Evolutionary conservation across 2,888 invertebrate species (phyloP).

Genomic region (Hirtodrosophila trivittata): DNA sequence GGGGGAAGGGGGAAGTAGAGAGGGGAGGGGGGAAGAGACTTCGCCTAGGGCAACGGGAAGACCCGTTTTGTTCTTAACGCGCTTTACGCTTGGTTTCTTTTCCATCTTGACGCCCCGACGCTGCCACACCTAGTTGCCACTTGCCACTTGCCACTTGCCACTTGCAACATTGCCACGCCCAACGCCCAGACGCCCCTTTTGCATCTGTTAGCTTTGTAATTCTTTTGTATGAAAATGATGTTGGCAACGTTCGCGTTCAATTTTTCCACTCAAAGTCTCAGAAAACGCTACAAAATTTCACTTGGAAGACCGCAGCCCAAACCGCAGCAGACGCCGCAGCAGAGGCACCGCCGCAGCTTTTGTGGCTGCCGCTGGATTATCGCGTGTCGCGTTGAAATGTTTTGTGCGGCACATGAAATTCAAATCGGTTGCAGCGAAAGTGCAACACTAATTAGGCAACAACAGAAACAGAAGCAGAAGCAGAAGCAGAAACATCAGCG

Average conservation of each 20-base stretch:
- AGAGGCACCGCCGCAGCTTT: not conserved
- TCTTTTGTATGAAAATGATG: slow-evolving; percentile 5
- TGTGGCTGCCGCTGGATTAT: slow-evolving; percentile 5
- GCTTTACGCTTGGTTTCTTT: slow-evolving; percentile 31
- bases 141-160: too few relatives aligned
- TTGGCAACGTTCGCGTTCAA: too few relatives aligned
- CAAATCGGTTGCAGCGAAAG: slow-evolving; percentile 55
- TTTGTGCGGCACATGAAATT: slow-evolving; percentile 44
- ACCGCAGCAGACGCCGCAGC: not conserved
- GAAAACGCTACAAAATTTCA: slow-evolving; percentile 17
- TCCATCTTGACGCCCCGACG: not conserved
- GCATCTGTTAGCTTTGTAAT: not conserved
- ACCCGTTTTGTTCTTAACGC: slow-evolving; percentile 41
- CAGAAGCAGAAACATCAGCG: not conserved
- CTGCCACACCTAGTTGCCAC: too few relatives aligned
- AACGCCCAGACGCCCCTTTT: too few relatives aligned
- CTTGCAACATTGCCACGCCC: too few relatives aligned
- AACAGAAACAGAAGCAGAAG: not conserved
- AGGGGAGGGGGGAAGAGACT: not conserved
- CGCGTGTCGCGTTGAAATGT: slow-evolving; percentile 48
- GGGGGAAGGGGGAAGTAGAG: not conserved
- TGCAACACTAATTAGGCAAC: slow-evolving; percentile 48
- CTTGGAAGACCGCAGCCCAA: slow-evolving; percentile 1
- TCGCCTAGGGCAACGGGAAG: slow-evolving; percentile 22
- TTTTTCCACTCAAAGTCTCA: too few relatives aligned